Percentiles rank a stretch among this genome's conserved stretches.
phyloP scores from a whole-genome alignment of 2,888 invertebrate genomes.

The Tenthredo livida region DNA sequence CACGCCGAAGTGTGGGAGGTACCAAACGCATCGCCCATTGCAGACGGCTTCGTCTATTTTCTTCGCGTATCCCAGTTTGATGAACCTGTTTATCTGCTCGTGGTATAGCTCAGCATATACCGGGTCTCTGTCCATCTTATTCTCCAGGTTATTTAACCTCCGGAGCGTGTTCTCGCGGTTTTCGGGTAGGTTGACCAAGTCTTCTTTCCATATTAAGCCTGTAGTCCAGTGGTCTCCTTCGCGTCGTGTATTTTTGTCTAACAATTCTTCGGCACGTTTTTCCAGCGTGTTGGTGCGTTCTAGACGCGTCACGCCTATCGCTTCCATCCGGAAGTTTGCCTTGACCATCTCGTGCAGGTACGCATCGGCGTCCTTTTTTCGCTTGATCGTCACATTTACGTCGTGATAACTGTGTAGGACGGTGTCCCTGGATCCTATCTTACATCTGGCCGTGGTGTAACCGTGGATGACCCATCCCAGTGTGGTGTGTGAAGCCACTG shows the following conservation, averaged over 20 bases:
- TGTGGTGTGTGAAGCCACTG: constrained; percentile 49
- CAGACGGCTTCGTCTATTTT: neutral
- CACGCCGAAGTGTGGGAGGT: no score
- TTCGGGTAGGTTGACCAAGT: neutral
- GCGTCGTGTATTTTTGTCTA: no score
- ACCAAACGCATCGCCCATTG: no score
- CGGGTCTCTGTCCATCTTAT: constrained; percentile 56
- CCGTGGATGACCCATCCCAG: constrained; percentile 56
- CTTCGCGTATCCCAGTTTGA: constrained; percentile 51
- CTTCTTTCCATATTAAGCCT: no score
- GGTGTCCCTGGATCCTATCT: neutral
- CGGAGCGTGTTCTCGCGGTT: constrained; percentile 14
- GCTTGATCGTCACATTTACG: neutral
- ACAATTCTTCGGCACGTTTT: neutral
- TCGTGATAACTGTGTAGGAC: neutral
- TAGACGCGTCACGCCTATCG: neutral
- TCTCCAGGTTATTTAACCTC: constrained; percentile 54
- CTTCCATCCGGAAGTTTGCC: constrained; percentile 5
- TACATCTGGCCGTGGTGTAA: neutral
- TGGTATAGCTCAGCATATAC: constrained; percentile 55
- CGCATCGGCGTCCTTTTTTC: neutral
- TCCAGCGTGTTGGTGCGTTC: neutral
- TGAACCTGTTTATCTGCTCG: constrained; percentile 51
- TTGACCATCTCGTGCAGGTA: neutral
- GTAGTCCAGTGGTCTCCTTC: no score